Base-by-base conservation (phyloP, 2,113 vertebrate genomes). In the Hippolais icterina region DNA sequence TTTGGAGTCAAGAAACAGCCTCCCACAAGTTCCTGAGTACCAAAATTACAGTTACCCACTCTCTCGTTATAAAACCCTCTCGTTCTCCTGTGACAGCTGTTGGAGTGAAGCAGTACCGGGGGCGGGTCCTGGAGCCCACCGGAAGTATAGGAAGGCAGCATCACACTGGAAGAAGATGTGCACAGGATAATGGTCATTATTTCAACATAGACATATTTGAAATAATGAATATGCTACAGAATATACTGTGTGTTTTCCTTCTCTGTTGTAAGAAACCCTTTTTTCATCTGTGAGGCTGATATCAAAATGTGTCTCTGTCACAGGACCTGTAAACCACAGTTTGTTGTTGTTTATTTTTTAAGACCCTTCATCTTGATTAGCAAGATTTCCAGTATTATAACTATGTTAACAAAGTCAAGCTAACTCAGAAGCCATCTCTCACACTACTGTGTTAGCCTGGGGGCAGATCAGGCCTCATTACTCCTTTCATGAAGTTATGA, bases 21-120 rank as follows among this genome's bases (percentile, higher is more conserved):
- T 94, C 83, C 89, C 78, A 83, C 18, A 2, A 44, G 69, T 63
- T 77, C 70, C 69, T 61, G 54, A 52, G 49, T 78, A 77, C 89
- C 81, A 84, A 50, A 95, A 87, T 85, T 85, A 31, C 39, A 54
- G 84, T 69, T 71, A 15, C 87, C 85, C 83, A 80, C 94, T 85
- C 72, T 33, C 69, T 92, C 0, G 1, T 93, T 84, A 77, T 37
- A 72, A 76, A 96, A 82, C 57, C 15, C 19, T 68, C 39, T 27
- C 10, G 0, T 25, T 86, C 35, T 91, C 22, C 83, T 63, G 52
- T 12, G 27, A 41, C 64, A 91, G 83, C n/a, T 15, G 41, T 23
- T 5, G 4, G 59, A 94, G 78, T 0, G 0, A 61, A 93, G 83
- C 28, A 5, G 75, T 47, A 47, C 69, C 1, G 8, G n/a, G 52